Base-by-base conservation (phyloP, 2,113 vertebrate species). In the Stegostoma tigrinum region DNA sequence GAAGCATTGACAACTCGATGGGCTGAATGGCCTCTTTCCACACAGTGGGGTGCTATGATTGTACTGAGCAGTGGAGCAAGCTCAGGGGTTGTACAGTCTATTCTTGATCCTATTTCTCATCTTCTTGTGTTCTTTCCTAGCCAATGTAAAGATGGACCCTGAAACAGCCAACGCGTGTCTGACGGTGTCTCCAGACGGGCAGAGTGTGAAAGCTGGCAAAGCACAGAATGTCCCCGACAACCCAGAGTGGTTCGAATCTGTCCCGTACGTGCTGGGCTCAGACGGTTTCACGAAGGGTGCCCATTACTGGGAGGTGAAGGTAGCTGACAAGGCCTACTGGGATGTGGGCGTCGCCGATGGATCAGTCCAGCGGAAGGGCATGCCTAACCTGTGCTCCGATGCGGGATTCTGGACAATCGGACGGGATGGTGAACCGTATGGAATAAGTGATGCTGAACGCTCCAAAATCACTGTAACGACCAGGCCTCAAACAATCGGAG, bases 401-500 rank as follows among this genome's bases (percentile, higher is more conserved):
- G 97, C 97, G 0, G 98, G 98, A n/a, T 98, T 97, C 96, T 98
- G 97, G 98, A 97, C 98, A 17, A 95, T 98, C 52, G 97, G 97
- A 55, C 97, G 30, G 52, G 87, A 90, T 5, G 52, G 52, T 0
- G 52, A 61, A 27, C 3, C 2, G 0, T 64, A 64, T 15, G 30
- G 27, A 30, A 30, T 61, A 34, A 90, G 87, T 10, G 52, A 61
- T 2, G 12, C 14, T 0, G 15, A 34, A 0, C 87, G 52, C 52
- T 61, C 87, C 87, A 15, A 0, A 27, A 17, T 90, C 14, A 5
- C 52, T 0, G 52, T 90, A 30, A 61, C 48, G 12, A 30, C 27
- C 24, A 55, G 27, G 14, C 87, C 87, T 55, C 0, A 14, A 14
- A 90, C 30, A 12, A 90, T 90, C 5, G 87, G 48, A 1, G 87